A percentile compares a stretch with the other conserved stretches of the same genome.
Evolutionary conservation across 2,113 vertebrate genomes (phyloP).

Genomic region (Oophaga pumilio): DNA sequence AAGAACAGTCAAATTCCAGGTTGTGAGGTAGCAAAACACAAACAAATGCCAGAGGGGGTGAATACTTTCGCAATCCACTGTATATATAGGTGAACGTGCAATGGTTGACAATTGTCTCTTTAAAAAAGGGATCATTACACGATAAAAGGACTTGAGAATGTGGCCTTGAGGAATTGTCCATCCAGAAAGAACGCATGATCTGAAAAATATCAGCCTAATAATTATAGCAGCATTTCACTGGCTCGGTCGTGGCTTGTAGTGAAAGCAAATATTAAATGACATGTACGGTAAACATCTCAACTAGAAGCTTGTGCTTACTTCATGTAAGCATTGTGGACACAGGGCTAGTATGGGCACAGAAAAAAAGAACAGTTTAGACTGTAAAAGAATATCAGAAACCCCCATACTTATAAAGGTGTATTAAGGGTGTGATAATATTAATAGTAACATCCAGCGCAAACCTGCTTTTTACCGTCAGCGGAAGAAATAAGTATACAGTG

Average conservation of each 20-base stretch:
- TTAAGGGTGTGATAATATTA: too few species aligned
- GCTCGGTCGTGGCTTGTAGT: background rate
- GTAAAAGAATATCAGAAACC: background rate
- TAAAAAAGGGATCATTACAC: background rate
- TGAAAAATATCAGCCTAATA: background rate
- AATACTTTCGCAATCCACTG: too few species aligned
- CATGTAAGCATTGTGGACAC: background rate
- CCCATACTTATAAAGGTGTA: background rate
- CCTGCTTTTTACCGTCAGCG: background rate
- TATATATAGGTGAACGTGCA: too few species aligned
- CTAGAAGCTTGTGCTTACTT: background rate
- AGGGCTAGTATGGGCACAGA: background rate
- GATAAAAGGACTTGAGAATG: background rate
- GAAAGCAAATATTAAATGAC: background rate
- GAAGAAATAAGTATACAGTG: background rate
- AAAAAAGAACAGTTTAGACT: background rate
- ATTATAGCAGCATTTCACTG: background rate
- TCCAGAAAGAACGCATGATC: background rate
- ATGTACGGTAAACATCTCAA: background rate
- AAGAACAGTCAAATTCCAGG: too few species aligned
- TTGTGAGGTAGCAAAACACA: too few species aligned
- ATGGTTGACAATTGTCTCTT: too few species aligned
- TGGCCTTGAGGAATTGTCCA: background rate
- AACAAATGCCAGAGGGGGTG: too few species aligned
- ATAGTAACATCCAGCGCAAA: background rate